A percentile compares a stretch with the other conserved stretches of the same genome.
Evolutionary conservation across 2,797 vertebrate species (phyloP).

Genomic region (Leptodactylus fallax): DNA sequence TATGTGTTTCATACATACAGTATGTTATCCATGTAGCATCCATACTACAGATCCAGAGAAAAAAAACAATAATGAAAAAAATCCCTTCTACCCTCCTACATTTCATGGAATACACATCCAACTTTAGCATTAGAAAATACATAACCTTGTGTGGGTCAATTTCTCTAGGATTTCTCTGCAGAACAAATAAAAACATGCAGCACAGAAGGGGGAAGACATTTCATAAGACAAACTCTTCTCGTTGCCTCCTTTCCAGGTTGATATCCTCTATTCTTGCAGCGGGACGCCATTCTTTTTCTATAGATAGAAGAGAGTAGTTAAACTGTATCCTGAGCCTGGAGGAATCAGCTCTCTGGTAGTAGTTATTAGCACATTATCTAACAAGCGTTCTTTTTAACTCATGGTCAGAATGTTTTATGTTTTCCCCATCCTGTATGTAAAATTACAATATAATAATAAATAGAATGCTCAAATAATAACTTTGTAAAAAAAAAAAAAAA

Average conservation of each 20-base stretch:
- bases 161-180: no score
- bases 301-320: background rate
- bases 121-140: no score
- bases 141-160: no score
- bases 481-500: background rate
- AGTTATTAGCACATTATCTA: background rate
- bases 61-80: no score
- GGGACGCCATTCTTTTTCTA: background rate
- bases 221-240: background rate
- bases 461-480: background rate
- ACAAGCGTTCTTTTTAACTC: background rate
- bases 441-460: background rate
- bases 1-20: background rate
- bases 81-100: no score
- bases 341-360: background rate
- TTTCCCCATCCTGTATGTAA: background rate
- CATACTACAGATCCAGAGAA: no score
- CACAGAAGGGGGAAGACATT: no score
- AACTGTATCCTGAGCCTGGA: background rate
- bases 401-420: background rate
- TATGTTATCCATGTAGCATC: background rate
- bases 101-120: no score
- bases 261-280: no score
- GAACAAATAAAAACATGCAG: no score
- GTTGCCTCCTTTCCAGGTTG: background rate